Percentiles rank a stretch among this genome's conserved stretches.
phyloP scores from a whole-genome alignment of 2,113 vertebrate genomes.

The Psophia crepitans region DNA sequence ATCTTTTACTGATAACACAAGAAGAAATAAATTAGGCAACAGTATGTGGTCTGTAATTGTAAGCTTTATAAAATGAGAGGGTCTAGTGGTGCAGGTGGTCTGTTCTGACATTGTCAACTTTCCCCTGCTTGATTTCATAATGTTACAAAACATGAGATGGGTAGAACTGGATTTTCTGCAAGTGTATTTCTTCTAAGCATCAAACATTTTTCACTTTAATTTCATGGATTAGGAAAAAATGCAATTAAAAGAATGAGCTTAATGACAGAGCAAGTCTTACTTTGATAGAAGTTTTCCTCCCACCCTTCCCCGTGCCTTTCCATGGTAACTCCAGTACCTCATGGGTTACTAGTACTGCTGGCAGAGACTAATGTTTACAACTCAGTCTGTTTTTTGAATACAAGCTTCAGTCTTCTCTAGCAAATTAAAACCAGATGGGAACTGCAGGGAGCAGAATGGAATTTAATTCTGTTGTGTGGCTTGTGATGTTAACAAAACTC shows the following conservation, averaged over 20 bases:
- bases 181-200: background rate
- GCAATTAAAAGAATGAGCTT: background rate
- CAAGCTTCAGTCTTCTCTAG: conserved; percentile 11
- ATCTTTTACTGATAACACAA: background rate
- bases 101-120: background rate
- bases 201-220: background rate
- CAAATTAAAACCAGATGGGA: conserved; percentile 57
- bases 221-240: background rate
- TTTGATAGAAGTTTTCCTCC: background rate
- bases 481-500: conserved; percentile 29
- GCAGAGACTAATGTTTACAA: conserved; percentile 29
- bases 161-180: background rate
- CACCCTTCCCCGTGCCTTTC: background rate
- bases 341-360: conserved; percentile 20
- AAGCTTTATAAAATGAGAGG: background rate
- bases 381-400: conserved; percentile 8
- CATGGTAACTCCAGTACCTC: background rate
- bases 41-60: background rate
- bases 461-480: conserved; percentile 27
- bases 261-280: background rate
- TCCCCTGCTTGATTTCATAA: background rate
- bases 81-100: background rate
- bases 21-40: background rate
- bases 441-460: background rate
- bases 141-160: background rate